Evolutionary conservation across 2,797 vertebrate species (phyloP), one percentile per base, ranked within the genome.

Genomic region (Phyllotis vaccarum): DNA sequence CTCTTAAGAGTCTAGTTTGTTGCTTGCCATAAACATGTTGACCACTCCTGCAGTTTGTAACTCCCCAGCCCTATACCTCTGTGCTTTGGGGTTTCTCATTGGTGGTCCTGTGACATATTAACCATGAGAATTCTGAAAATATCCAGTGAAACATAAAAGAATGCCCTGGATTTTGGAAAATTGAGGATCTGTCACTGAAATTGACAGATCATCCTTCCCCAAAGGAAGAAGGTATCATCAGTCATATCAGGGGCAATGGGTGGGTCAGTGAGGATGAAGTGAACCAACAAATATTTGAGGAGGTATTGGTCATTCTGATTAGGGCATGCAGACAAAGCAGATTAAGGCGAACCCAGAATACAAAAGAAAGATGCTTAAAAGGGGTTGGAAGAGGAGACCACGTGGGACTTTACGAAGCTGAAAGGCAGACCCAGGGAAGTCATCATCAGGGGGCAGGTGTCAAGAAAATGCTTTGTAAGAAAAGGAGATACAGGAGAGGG

Each of bases 401-500:
- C 95, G 52, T 89, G 95, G 95, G 79, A 94, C 92, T 96, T 89
- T 93, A 58, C 97, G 94, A 96, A 96, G 88, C 97, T 97, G 90
- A 97, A 97, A 98, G 96, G 93, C 88, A 97, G 82, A 93, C 78
- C 81, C 90, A 89, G 91, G 96, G 89, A 95, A 93, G 90, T 93
- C 93, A 96, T 43, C 94, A 94, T 93, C 93, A 88, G 88, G 94
- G 93, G 94, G 91, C 85, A 87, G 85, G 81, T 97, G 96, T 95
- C 97, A 97, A 95, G 95, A 87, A 94, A 97, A 91, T 70, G 68
- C 97, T 96, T 96, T 97, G 93, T 91, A 97, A 94, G 96, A 56
- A 92, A 94, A 72, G 92, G 54, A 85, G 82, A 94, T 46, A 76
- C 90, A 13, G 74, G 90, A 92, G 90, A 80, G 93, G 79, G 94